phyloP scores from a whole-genome alignment of 2,113 vertebrate species.

The Bubalus kerabau region DNA sequence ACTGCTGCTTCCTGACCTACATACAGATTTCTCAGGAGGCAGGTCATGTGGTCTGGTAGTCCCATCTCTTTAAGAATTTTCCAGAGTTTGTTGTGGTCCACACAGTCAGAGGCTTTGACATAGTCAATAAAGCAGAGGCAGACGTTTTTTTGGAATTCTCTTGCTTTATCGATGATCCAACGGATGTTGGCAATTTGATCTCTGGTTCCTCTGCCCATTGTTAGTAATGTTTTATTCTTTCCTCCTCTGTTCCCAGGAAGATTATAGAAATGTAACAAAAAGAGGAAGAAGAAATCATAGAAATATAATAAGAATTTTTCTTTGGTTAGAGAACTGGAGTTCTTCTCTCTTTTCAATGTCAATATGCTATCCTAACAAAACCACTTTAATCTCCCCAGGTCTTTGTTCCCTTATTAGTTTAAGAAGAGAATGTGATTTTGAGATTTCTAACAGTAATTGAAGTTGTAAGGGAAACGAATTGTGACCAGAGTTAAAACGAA shows the following conservation, averaged over 20 bases:
- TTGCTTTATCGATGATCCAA: background rate
- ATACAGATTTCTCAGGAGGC: background rate
- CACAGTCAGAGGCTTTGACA: background rate
- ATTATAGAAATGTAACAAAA: background rate
- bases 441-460: background rate
- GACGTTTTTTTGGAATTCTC: background rate
- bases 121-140: background rate
- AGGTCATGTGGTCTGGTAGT: background rate
- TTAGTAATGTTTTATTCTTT: background rate
- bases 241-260: background rate
- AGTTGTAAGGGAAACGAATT: background rate
- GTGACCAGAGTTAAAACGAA: background rate
- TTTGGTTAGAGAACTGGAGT: background rate
- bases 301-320: background rate
- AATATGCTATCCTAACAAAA: background rate
- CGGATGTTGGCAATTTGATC: accelerated
- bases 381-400: background rate
- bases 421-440: background rate
- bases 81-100: background rate
- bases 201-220: background rate
- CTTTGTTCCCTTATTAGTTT: background rate
- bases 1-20: background rate
- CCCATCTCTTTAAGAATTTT: background rate
- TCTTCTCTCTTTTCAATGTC: background rate
- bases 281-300: background rate